These are phyloP conservation scores for Blennius ocellaris DNA, from an alignment of 2,113 vertebrate genomes.

Conservation along the genomic window DNA sequence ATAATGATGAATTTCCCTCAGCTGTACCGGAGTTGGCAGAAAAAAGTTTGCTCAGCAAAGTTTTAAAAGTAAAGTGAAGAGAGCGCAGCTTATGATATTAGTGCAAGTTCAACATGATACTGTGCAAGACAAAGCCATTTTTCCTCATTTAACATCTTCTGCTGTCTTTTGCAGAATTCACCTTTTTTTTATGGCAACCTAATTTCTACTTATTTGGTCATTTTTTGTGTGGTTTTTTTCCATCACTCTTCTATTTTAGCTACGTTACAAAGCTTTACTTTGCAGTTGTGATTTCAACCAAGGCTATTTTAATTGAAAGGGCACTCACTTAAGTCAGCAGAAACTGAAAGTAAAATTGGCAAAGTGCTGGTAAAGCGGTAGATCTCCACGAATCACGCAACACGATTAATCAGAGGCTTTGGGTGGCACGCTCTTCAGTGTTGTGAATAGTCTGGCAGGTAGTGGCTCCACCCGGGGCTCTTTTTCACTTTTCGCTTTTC, in stretches of 20 bases:
- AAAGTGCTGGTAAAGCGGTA: too few relatives aligned
- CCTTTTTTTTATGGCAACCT: conserved; percentile 51
- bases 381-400: too few relatives aligned
- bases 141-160: conserved; percentile 47
- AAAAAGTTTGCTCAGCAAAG: conserved; percentile 77
- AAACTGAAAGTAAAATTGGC: neutral
- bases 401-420: too few relatives aligned
- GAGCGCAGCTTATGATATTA: conserved; percentile 64
- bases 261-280: conserved; percentile 3
- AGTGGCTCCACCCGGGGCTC: too few relatives aligned
- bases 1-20: conserved; percentile 80
- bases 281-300: conserved; percentile 20
- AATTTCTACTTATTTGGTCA: neutral
- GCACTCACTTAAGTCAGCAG: neutral
- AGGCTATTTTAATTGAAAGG: conserved; percentile 27
- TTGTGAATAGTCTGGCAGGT: too few relatives aligned
- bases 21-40: conserved; percentile 67
- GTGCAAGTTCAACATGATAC: conserved; percentile 60
- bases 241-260: conserved; percentile 31
- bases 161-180: conserved; percentile 42
- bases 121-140: conserved; percentile 59
- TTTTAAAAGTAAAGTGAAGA: conserved; percentile 70
- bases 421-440: too few relatives aligned
- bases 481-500: too few relatives aligned
- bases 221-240: conserved; percentile 38